Base-by-base conservation (phyloP, 2,113 vertebrate genomes). In the Turnix velox region DNA sequence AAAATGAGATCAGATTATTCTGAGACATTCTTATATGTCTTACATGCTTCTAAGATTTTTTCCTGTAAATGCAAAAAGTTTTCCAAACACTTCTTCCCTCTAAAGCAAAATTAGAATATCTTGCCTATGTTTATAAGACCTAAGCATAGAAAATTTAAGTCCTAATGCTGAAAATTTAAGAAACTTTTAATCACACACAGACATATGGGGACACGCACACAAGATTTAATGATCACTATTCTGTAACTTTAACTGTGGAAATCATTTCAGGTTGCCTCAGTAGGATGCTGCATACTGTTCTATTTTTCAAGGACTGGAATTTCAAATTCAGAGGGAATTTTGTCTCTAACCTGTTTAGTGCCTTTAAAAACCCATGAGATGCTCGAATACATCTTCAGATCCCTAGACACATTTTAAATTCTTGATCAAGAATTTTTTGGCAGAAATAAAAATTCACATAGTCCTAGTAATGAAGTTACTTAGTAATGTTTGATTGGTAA, bases 161-260 rank as follows among this genome's bases (percentile, higher is more conserved):
- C 37, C 24, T 71, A 30, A 55, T 43, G 27, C 19, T 79, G 31
- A 54, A 92, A 86, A 51, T 71, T 84, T 57, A 59, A 51, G 37
- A 69, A 88, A 83, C 11, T 68, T 86, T 48, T 51, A 62, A 66
- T 67, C 22, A 31, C 2, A 37, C 15, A 37, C 10, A 43, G 10
- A 5, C 12, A 71, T 4, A 39, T 8, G n/a, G n/a, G n/a, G n/a
- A 30, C 18, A 67, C 1, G 4, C 31, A 52, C 28, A 43, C 0
- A 28, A 77, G 39, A 48, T 74, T 72, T 76, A 27, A 19, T 45
- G 69, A 61, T 61, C 13, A 31, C n/a, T 88, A 78, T 39, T 5
- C 40, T 72, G 14, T 42, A 62, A 58, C 33, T 83, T 58, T 28
- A 66, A 37, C 58, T 55, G 1, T 45, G 46, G 16, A 68, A 80